Evolutionary conservation across 2,113 vertebrate species (phyloP), one percentile per base, ranked within the genome.

Genomic region (Sinocyclocheilus grahami): DNA sequence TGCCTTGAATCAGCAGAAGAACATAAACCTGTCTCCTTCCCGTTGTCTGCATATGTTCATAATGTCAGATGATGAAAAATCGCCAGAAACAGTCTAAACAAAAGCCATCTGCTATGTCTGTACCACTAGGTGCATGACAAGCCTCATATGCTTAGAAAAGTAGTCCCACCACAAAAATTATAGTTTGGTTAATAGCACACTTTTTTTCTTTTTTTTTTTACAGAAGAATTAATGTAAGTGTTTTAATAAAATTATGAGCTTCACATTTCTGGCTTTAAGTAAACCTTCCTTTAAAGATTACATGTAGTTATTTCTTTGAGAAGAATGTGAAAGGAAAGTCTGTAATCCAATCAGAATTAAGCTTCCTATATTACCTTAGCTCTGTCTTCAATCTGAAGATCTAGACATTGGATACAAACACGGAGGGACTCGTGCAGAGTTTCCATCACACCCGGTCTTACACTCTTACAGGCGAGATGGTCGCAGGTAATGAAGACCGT

Each of bases 381-480:
- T 53, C 33, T 33, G 24, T 30, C 10, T 81, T 81, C 3, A 81
- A 65, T 81, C 78, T 46, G 33, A 51, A 18, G 62, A 82, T 48
- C 60, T 69, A 18, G 24, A 82, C 62, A 82, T 10, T 12, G 24
- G 80, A 82, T 51, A 51, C 80, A 60, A 55, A 74, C 37, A 42
- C 20, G 0, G 2, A 48, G n/a, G 74, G 22, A 24, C 14, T 48
- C 2, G 3, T 48, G 79, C 22, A 82, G 3, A 48, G 58, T 82
- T 82, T 82, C 80, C 79, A 81, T 81, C 60, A 55, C 46, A 42
- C 2, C n/a, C 2, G 60, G 5, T 48, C 79, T 53, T 78, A 30
- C 48, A 78, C 75, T 78, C 46, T 78, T 78, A 53, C 75, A 46
- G 79, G 5, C 4, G 58, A 81, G 55, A 65, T 22, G 37, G 37